Base-by-base conservation (phyloP, 2,797 vertebrate species). In the Microtus californicus region DNA sequence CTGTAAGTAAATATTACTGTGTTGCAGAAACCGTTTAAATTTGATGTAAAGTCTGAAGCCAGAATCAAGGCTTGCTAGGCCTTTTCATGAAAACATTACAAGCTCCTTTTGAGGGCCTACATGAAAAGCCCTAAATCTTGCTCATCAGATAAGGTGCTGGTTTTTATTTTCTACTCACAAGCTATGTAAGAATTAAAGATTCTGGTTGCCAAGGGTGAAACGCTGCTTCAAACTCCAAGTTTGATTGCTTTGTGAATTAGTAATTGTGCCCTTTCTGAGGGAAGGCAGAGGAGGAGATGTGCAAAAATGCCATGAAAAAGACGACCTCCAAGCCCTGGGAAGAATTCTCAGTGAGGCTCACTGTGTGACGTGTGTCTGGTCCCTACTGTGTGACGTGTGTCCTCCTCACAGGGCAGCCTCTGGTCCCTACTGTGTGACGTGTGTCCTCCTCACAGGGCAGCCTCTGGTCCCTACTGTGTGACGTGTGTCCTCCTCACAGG, bases 181-280 rank as follows among this genome's bases (percentile, higher is more conserved):
- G 85, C 96, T 95, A 81, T 82, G 94, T 91, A 96, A 87, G 95
- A 95, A 98, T 97, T 97, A 98, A 97, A 95, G 91, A 92, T 95
- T 98, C 98, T 82, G 88, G 95, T 96, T 98, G 95, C 94, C 97
- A 98, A 97, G 97, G 73, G 97, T 96, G 97, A 97, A 98, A 98
- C 83, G 73, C 94, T 97, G 93, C 74, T 98, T 98, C 92, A 51
- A 95, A 97, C 93, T 95, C 56, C 63, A 97, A 97, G 95, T 91
- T 97, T 81, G 89, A 98, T 98, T 98, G 97, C 94, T 97, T 97
- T 93, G 94, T 95, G 96, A 95, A 48, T 96, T 95, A 95, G 94
- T 97, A 97, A 97, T 96, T 96, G 95, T 94, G 96, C 96, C 69
- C 67, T 98, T 96, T 95, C 90, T 97, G 89, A 98, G 95, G 97